Evolutionary conservation across 2,888 invertebrate genomes (phyloP), one percentile per base, ranked within the genome.

Genomic region (Drosophila sordidula): DNA sequence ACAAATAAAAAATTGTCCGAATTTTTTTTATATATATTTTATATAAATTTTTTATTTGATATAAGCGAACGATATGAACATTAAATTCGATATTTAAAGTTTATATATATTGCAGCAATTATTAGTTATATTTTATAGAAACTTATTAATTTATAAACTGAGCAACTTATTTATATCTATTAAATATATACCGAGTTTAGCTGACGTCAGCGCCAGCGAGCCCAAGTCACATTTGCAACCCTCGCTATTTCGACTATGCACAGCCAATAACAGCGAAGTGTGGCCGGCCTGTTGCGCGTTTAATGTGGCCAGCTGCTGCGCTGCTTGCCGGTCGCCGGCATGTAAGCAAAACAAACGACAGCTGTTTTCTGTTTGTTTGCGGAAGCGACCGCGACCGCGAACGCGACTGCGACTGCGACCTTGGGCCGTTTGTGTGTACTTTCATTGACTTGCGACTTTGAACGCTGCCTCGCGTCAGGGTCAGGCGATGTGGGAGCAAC

Each of bases 361-460:
- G 72, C 70, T 70, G 65, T 54, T 71, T 65, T 39, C 55, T 36
- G 39, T 70, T 73, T 80, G 87, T 80, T 80, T 74, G 57, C 86
- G 87, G 87, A 87, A 86, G 52, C 56, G 42, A n/a, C 11, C 34
- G 34, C 34, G 12, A 34, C 3, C 12, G 34, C 34, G 26, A 26
- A 2, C 5, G 26, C 26, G 26, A 1, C 26, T 6, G 26, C 6
- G 6, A 29, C 26, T 0, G 56, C 70, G 77, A 75, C 88, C 85
- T 88, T 85, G 78, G 46, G 72, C 32, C 41, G 66, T 55, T 66
- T 65, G 50, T 55, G 44, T 63, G 25, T 67, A 63, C 44, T 47
- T 70, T 58, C 74, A 69, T 65, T 80, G 85, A 80, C 79, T 85
- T 62, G 74, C 62, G 77, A 70, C 81, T 76, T 78, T 88, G 87